Conservation (phyloP, 2,888 invertebrate genomes). For the Andrena flavipes region DNA sequence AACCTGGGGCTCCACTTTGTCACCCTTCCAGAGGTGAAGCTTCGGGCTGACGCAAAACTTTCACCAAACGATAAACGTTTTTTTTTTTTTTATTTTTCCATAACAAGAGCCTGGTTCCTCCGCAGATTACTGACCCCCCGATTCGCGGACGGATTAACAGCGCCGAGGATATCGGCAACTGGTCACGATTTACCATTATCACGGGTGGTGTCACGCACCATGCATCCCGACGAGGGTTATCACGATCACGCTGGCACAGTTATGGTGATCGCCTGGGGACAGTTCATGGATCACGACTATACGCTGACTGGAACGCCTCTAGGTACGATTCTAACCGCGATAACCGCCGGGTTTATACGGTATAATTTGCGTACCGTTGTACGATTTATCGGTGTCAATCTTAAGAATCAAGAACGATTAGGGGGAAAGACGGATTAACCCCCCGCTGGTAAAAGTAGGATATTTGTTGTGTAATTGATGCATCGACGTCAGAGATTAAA, state of each 20-base stretch:
- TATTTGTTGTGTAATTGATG: background rate
- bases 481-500: background rate
- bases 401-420: background rate
- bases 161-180: slow-evolving; percentile 92
- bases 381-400: slow-evolving; percentile 6
- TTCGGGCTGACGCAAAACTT: background rate
- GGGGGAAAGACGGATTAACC: slow-evolving; percentile 1
- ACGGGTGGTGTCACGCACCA: slow-evolving; percentile 94
- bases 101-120: background rate
- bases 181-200: slow-evolving; percentile 92
- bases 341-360: slow-evolving; percentile 10
- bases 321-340: slow-evolving; percentile 86
- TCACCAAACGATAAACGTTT: background rate
- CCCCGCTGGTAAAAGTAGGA: slow-evolving; percentile 1
- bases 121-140: slow-evolving; percentile 86
- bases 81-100: background rate
- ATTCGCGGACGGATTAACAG: slow-evolving; percentile 93
- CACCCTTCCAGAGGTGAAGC: slow-evolving; percentile 93
- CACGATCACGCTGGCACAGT: slow-evolving; percentile 97
- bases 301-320: slow-evolving; percentile 95
- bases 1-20: slow-evolving; percentile 94
- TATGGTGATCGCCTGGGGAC: slow-evolving; percentile 97
- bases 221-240: slow-evolving; percentile 97
- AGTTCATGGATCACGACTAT: slow-evolving; percentile 97
- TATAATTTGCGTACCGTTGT: background rate